phyloP scores from a whole-genome alignment of 2,888 invertebrate genomes.

The Diarsia brunnea region DNA sequence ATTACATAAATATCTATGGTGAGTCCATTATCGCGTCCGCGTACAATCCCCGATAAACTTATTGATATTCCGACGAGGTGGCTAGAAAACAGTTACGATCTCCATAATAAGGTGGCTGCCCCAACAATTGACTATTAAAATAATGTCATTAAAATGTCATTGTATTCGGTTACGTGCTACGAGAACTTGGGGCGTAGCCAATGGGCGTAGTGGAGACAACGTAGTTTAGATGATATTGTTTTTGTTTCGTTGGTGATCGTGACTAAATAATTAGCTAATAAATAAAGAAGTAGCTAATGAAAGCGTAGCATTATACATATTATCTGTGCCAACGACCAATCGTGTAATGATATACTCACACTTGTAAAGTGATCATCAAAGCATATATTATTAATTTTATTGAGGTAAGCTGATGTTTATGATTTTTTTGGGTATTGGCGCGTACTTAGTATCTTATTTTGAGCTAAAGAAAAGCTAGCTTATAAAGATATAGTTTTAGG shows the following conservation, averaged over 20 bases:
- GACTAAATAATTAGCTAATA: background rate
- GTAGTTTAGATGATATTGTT: background rate
- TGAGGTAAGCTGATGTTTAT: background rate
- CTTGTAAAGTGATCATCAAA: background rate
- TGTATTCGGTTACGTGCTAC: conserved; percentile 26
- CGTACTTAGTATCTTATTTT: background rate
- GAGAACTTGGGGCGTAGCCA: conserved; percentile 4
- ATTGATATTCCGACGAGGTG: conserved; percentile 54
- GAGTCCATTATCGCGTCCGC: conserved; percentile 29
- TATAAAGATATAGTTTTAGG: too few relatives aligned
- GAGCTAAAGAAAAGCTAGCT: background rate
- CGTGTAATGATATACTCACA: background rate
- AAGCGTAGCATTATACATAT: too few relatives aligned
- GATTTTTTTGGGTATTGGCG: background rate
- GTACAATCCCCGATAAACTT: conserved; percentile 45
- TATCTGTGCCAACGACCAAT: background rate
- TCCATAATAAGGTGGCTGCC: conserved; percentile 49
- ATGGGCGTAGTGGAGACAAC: conserved; percentile 14
- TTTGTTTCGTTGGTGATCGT: background rate
- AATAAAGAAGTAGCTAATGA: background rate
- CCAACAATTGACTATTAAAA: conserved; percentile 22
- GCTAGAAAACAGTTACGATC: conserved; percentile 64
- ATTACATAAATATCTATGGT: conserved; percentile 33
- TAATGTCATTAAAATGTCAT: conserved; percentile 10
- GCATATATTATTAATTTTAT: background rate